Evolutionary conservation across 2,113 vertebrate genomes (phyloP).

Genomic region (Silurus meridionalis): DNA sequence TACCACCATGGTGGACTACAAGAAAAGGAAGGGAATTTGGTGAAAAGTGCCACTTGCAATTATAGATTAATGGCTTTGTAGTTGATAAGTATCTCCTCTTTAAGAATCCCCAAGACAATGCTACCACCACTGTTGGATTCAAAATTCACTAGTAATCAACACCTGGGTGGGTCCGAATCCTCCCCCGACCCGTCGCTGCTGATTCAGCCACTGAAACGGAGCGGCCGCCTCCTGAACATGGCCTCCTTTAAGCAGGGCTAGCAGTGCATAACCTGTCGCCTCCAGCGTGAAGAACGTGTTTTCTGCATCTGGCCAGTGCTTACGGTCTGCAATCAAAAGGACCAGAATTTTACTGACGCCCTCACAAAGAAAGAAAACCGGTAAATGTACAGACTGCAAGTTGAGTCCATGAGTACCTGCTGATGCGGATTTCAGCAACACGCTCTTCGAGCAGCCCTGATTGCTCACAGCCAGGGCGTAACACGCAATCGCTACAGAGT

Average conservation of each 20-base stretch:
- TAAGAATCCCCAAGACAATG: background rate
- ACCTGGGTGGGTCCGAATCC: conserved; percentile 77
- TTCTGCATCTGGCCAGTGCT: conserved; percentile 62
- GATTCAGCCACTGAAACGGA: conserved; percentile 71
- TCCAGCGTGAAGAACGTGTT: conserved; percentile 66
- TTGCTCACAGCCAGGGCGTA: conserved; percentile 77
- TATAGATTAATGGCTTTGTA: background rate
- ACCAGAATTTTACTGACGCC: background rate
- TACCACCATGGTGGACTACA: conserved; percentile 74
- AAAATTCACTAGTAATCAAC: background rate
- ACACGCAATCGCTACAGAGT: conserved; percentile 79
- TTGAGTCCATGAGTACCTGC: conserved; percentile 54
- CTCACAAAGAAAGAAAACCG: no score
- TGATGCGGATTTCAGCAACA: conserved; percentile 56
- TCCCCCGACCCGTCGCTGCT: conserved; percentile 64
- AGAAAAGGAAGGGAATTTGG: background rate
- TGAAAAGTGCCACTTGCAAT: background rate
- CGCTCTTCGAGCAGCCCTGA: background rate
- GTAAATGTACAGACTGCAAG: background rate
- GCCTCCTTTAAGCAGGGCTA: conserved; percentile 67
- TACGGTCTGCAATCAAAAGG: conserved; percentile 44
- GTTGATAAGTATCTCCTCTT: background rate
- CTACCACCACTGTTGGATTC: background rate
- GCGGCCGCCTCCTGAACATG: conserved; percentile 53
- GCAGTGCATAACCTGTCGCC: conserved; percentile 73